These are phyloP conservation scores for Epistrophe grossulariae DNA, from an alignment of 2,888 invertebrate genomes.

Conservation along the genomic window DNA sequence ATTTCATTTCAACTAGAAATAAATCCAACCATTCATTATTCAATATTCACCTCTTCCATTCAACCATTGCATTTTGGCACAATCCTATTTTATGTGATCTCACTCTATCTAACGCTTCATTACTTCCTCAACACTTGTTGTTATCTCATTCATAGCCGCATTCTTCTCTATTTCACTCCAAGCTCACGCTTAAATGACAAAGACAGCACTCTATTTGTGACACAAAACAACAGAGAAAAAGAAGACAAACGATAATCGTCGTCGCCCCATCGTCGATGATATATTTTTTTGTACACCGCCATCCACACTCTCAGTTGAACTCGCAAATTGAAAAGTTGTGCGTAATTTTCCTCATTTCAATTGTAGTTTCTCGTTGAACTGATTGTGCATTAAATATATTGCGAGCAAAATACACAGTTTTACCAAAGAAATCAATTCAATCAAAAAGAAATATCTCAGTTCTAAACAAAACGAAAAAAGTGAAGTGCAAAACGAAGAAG, in stretches of 20 bases:
- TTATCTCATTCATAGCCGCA: slow-evolving; percentile 15
- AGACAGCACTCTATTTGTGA: slow-evolving; percentile 31
- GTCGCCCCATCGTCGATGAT: slow-evolving; percentile 34
- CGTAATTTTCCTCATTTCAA: slow-evolving; percentile 60
- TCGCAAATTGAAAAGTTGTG: slow-evolving; percentile 71
- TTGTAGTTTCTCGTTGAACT: slow-evolving; percentile 26
- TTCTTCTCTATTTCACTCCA: background rate
- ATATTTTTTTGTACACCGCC: background rate
- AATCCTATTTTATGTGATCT: slow-evolving; percentile 8
- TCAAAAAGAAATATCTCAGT: slow-evolving; percentile 6
- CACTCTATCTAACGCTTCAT: slow-evolving; percentile 30
- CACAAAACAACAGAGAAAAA: slow-evolving; percentile 42
- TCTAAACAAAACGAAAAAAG: slow-evolving; percentile 39
- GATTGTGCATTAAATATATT: slow-evolving; percentile 51
- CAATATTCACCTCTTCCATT: slow-evolving; percentile 53
- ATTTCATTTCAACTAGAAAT: slow-evolving; percentile 55
- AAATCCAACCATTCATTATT: slow-evolving; percentile 42
- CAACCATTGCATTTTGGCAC: slow-evolving; percentile 45
- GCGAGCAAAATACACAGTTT: slow-evolving; percentile 32
- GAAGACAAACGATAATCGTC: slow-evolving; percentile 30
- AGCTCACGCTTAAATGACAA: slow-evolving; percentile 15
- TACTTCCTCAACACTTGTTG: background rate
- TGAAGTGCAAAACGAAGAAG: slow-evolving; percentile 58
- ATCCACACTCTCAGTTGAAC: slow-evolving; percentile 60
- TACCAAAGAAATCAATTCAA: slow-evolving; percentile 29